A percentile compares a stretch with the other conserved stretches of the same genome.
These are phyloP conservation scores for Caenorhabditis latens DNA, from an alignment of 1,140 invertebrate genomes.

Conservation along the genomic window DNA sequence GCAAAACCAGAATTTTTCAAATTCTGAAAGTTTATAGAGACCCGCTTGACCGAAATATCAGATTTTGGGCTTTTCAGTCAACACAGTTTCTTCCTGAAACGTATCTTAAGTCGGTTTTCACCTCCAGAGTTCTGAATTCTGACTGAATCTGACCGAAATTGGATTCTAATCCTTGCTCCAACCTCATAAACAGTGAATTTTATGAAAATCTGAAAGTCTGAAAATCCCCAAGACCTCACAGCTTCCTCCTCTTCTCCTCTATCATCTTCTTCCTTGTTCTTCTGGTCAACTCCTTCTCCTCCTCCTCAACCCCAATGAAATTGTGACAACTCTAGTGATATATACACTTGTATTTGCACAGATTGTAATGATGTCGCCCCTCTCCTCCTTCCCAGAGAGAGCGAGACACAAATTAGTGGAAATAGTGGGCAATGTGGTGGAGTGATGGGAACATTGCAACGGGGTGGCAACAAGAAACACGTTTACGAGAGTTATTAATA, in stretches of 20 bases:
- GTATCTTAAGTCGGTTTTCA: too few species aligned
- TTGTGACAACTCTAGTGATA: constrained; percentile 56
- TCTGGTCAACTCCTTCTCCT: constrained; percentile 1
- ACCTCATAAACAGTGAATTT: too few species aligned
- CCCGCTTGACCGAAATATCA: too few species aligned
- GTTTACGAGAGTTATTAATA: constrained; percentile 28
- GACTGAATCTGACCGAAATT: too few species aligned
- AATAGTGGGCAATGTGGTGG: neutral
- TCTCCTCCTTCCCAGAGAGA: neutral
- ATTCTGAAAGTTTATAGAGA: too few species aligned
- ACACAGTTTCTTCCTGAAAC: too few species aligned
- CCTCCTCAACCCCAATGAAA: neutral
- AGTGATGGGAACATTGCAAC: neutral
- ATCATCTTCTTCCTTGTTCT: neutral
- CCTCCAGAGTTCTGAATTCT: too few species aligned
- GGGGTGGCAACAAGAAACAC: constrained; percentile 53
- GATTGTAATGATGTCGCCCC: constrained; percentile 50
- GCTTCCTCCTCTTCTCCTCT: neutral
- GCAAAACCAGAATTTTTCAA: too few species aligned
- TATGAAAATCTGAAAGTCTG: neutral
- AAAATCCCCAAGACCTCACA: too few species aligned
- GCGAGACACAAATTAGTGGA: neutral
- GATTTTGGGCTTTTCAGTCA: too few species aligned
- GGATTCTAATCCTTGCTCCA: too few species aligned
- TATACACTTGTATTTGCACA: constrained; percentile 46